Conservation (phyloP, 1,140 invertebrate genomes). For the Hycleus cichorii region DNA sequence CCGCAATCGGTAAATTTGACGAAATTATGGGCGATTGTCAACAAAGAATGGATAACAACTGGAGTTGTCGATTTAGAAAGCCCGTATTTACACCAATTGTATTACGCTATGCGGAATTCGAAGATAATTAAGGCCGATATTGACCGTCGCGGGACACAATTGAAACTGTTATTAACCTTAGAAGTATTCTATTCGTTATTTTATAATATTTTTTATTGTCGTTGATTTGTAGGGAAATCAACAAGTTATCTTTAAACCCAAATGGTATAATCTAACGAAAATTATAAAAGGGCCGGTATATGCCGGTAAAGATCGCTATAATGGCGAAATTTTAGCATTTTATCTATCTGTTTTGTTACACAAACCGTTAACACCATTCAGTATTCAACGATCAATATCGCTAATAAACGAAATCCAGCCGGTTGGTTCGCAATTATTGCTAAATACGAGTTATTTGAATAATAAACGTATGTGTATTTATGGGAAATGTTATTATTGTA, state of each 20-base stretch:
- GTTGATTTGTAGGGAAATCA: slow-evolving; percentile 53
- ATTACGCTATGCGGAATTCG: slow-evolving; percentile 59
- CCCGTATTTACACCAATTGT: slow-evolving; percentile 54
- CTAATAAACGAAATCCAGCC: slow-evolving; percentile 65
- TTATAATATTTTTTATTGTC: not conserved
- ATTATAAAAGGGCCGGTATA: slow-evolving; percentile 75
- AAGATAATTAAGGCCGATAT: slow-evolving; percentile 69
- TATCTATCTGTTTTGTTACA: slow-evolving; percentile 75
- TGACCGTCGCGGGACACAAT: slow-evolving; percentile 75
- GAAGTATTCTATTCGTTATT: slow-evolving; percentile 42
- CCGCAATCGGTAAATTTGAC: slow-evolving; percentile 28
- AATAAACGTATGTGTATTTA: slow-evolving; percentile 67
- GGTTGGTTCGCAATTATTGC: slow-evolving; percentile 57
- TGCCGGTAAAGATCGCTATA: slow-evolving; percentile 83
- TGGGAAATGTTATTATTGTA: slow-evolving; percentile 86
- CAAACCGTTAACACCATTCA: slow-evolving; percentile 69
- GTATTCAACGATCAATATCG: slow-evolving; percentile 69
- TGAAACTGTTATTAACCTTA: slow-evolving; percentile 76
- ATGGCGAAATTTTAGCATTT: slow-evolving; percentile 93
- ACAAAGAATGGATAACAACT: not conserved
- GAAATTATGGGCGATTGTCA: slow-evolving; percentile 28
- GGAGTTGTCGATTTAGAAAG: slow-evolving; percentile 23
- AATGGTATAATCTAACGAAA: slow-evolving; percentile 71
- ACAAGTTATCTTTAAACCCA: slow-evolving; percentile 83
- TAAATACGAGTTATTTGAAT: slow-evolving; percentile 50